Evolutionary conservation across 2,797 vertebrate genomes (phyloP).

Genomic region (Parambassis ranga): DNA sequence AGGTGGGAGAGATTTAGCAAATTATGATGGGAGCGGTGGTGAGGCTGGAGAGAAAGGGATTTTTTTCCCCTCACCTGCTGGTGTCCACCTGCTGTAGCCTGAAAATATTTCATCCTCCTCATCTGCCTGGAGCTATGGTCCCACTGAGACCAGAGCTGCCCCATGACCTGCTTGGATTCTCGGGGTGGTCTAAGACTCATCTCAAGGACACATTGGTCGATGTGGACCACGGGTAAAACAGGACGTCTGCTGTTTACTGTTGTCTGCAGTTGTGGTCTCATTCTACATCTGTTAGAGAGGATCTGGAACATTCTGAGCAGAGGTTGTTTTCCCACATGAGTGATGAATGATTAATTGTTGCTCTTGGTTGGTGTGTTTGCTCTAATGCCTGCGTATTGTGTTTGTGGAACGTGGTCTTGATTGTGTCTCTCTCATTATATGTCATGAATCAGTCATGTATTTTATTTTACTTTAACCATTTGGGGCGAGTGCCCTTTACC

Average conservation of each 20-base stretch:
- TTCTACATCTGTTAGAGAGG: conserved; percentile 33
- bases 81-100: conserved; percentile 66
- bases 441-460: conserved; percentile 7
- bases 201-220: conserved; percentile 54
- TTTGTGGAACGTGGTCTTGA: conserved; percentile 46
- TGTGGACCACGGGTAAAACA: conserved; percentile 33
- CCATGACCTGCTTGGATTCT: conserved; percentile 50
- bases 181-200: conserved; percentile 28
- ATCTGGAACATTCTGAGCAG: conserved; percentile 38
- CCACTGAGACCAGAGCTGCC: conserved; percentile 58
- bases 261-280: conserved; percentile 29
- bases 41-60: conserved; percentile 31
- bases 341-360: conserved; percentile 62
- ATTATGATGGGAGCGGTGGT: conserved; percentile 18
- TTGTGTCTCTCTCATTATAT: conserved; percentile 38
- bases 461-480: conserved; percentile 20
- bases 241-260: conserved; percentile 13
- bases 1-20: conserved; percentile 38
- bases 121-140: conserved; percentile 37
- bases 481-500: conserved; percentile 10
- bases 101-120: conserved; percentile 55
- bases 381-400: conserved; percentile 44
- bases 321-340: conserved; percentile 38
- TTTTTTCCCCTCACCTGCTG: conserved; percentile 49
- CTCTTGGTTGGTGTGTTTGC: conserved; percentile 48